Conservation (phyloP, 2,113 vertebrate genomes). For the Thamnaconus septentrionalis region DNA sequence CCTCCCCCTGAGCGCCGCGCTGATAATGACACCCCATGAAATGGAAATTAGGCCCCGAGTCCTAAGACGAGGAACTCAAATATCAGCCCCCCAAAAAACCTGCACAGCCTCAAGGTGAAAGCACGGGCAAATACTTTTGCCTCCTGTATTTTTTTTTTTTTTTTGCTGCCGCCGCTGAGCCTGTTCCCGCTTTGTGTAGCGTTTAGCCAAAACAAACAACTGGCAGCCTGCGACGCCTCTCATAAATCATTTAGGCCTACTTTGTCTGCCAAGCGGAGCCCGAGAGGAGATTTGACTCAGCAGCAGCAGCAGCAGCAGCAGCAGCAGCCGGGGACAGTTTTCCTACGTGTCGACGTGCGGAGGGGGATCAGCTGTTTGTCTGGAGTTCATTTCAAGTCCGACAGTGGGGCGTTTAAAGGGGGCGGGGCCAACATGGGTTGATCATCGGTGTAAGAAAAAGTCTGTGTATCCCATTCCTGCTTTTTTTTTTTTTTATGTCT, state of each 20-base stretch:
- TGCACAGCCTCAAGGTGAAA: no score
- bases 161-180: slow-evolving; percentile 10
- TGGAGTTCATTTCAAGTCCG: no score
- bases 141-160: not conserved
- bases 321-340: no score
- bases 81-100: no score
- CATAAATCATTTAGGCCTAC: slow-evolving; percentile 60
- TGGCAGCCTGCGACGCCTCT: slow-evolving; percentile 40
- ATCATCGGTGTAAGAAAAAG: slow-evolving; percentile 21
- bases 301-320: no score
- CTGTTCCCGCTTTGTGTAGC: slow-evolving; percentile 55
- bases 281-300: slow-evolving; percentile 49
- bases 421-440: slow-evolving; percentile 12
- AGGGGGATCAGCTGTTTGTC: no score
- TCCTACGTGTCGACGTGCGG: not conserved
- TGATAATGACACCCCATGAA: no score
- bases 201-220: slow-evolving; percentile 62
- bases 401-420: no score
- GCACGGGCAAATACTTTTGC: no score
- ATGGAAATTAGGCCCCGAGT: no score
- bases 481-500: slow-evolving; percentile 24
- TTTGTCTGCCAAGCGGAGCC: slow-evolving; percentile 54
- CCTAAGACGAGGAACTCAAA: no score
- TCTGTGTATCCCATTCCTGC: slow-evolving; percentile 28
- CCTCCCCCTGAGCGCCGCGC: no score